Evolutionary conservation across 2,888 invertebrate genomes (phyloP), one percentile per base, ranked within the genome.

Genomic region (Machimus atricapillus): DNA sequence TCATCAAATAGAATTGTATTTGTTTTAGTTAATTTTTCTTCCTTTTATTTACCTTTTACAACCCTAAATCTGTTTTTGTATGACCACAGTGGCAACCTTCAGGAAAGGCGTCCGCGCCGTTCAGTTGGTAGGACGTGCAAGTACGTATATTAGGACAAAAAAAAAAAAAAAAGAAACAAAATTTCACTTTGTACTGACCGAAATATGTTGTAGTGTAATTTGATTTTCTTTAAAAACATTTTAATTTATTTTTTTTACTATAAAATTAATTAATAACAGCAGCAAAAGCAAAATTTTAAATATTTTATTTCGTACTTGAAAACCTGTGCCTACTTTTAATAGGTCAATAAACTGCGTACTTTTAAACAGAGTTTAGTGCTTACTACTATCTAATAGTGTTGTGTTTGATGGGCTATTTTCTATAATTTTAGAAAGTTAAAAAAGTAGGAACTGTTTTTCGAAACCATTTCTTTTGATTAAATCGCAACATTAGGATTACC

Each of bases 91-190:
- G 97, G 98, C 98, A 93, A 97, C 98, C 94, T 99, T 99, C 97
- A 97, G 98, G 96, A 98, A 99, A 95, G 98, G 99, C 95, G 99
- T 99, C 94, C 97, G 98, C 94, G 98, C 98, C 94, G 97, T 98
- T 94, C 98, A 98, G 95, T 97, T 98, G 96, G 97, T 97, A 94
- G 98, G 98, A 95, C 96, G 98, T 95, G 97, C 98, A 97, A 98
- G 98, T 98, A 98, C 96, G 98, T 98, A 97, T 94, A 79, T 73
- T 79, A 66, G 37, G 58, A 66, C 78, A 78, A 85, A 46, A 76
- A 76, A 76, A 31, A 76, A 85, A 27, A 85, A 74, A 40, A 86
- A 19, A 37, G 66, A 79, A 86, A 66, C 66, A 66, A 66, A 66
- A 66, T 66, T 66, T 66, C 23, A 43, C 19, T 79, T 79, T 82